These are phyloP conservation scores for Ormyrus nitidulus DNA, from an alignment of 2,888 invertebrate genomes.

Conservation along the genomic window DNA sequence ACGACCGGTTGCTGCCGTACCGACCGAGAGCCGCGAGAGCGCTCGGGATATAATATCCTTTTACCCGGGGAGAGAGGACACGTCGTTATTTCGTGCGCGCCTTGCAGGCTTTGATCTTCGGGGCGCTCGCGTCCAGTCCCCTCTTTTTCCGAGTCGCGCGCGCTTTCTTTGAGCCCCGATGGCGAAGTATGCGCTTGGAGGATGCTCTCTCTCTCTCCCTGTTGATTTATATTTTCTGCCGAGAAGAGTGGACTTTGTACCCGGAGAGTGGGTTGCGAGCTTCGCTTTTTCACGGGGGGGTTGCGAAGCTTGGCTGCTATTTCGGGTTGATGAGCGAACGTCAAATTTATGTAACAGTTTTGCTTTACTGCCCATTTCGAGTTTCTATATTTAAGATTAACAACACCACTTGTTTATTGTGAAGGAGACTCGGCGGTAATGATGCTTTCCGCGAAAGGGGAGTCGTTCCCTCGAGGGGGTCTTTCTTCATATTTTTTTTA, in stretches of 20 bases:
- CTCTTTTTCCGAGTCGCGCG: slow-evolving; percentile 23
- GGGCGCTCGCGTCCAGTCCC: slow-evolving; percentile 21
- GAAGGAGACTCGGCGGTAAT: too few species aligned
- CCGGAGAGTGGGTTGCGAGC: too few species aligned
- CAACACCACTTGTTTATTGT: too few species aligned
- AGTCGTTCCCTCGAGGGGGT: too few species aligned
- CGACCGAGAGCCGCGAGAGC: slow-evolving; percentile 39
- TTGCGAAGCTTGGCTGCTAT: too few species aligned
- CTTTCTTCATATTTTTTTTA: too few species aligned
- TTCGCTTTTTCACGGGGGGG: too few species aligned
- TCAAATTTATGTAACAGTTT: neutral
- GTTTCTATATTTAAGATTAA: neutral
- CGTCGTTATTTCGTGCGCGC: slow-evolving; percentile 9
- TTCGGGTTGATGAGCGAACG: too few species aligned
- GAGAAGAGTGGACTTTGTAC: too few species aligned
- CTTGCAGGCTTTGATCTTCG: slow-evolving; percentile 29
- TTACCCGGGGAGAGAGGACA: slow-evolving; percentile 27
- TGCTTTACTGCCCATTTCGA: neutral
- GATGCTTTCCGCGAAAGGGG: too few species aligned
- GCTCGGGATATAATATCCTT: neutral
- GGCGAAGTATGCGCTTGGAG: neutral
- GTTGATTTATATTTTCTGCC: slow-evolving; percentile 31
- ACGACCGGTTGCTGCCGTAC: slow-evolving; percentile 32
- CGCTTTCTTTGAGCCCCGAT: neutral
- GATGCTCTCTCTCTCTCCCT: neutral